Evolutionary conservation across 92 coral and sea anemone genomes (phyloP).

Genomic region (Isaurus tuberculatus): DNA sequence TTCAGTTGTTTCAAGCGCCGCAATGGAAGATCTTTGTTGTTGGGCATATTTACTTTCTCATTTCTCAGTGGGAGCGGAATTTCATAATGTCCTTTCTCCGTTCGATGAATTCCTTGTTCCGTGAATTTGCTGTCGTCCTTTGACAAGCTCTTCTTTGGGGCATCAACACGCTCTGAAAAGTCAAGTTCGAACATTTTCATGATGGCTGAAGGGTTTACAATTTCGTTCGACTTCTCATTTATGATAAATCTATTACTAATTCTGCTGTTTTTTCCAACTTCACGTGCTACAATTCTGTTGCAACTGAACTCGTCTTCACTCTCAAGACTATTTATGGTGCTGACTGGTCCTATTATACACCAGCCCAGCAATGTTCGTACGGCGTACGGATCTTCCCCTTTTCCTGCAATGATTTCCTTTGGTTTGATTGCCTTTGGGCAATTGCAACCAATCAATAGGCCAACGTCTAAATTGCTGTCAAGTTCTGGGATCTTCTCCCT

Average conservation of each 20-base stretch:
- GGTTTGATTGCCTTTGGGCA: conserved; percentile 2
- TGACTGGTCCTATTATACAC: conserved; percentile 17
- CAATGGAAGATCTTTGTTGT: conserved; percentile 38
- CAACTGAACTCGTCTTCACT: not conserved
- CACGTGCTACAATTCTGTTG: not conserved
- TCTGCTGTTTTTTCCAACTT: not conserved
- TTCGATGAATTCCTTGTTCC: not conserved
- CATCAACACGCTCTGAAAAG: conserved; percentile 10
- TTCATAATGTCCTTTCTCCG: not conserved
- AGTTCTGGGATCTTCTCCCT: not conserved
- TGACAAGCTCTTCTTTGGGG: not conserved
- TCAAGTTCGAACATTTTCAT: conserved; percentile 28
- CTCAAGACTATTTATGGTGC: too few species aligned
- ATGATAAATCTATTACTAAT: not conserved
- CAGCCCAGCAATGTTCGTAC: not conserved
- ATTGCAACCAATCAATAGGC: not conserved
- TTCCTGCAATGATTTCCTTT: not conserved
- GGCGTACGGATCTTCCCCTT: not conserved
- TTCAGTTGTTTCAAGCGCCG: conserved; percentile 40
- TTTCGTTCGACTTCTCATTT: conserved; percentile 9
- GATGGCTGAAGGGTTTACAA: not conserved
- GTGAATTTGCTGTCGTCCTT: conserved; percentile 22
- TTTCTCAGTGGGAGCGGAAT: not conserved
- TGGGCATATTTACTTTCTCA: conserved; percentile 19
- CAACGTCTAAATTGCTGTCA: not conserved